Conservation (phyloP, 2,888 invertebrate genomes). For the Tenthredo notha region DNA sequence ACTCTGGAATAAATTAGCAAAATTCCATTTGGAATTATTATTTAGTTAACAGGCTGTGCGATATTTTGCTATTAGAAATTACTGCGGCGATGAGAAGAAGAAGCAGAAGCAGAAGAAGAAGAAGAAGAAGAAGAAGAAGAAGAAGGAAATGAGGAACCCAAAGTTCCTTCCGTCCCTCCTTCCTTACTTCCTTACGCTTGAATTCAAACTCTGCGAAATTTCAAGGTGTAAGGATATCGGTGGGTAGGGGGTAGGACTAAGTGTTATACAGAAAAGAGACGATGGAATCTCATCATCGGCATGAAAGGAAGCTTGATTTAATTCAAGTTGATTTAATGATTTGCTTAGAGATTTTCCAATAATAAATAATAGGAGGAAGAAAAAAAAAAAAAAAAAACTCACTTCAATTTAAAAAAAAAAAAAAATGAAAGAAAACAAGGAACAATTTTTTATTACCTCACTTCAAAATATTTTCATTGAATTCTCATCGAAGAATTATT, state of each 20-base stretch:
- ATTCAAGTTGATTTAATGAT: background rate
- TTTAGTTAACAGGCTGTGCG: background rate
- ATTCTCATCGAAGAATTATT: background rate
- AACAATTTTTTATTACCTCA: background rate
- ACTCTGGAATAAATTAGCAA: background rate
- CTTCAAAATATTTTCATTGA: background rate
- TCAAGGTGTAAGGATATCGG: background rate
- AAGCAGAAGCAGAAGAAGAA: background rate
- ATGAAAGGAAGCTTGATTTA: background rate
- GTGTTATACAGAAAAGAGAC: background rate
- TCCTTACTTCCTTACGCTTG: background rate
- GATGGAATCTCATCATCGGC: background rate
- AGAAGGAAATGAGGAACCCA: background rate
- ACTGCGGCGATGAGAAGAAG: background rate
- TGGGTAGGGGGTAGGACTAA: background rate
- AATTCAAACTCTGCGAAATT: background rate
- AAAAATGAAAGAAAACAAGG: too few species aligned
- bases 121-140: background rate
- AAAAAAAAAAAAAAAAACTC: background rate
- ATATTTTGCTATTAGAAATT: background rate
- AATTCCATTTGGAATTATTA: conserved; percentile 12
- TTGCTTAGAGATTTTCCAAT: background rate
- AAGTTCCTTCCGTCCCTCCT: background rate
- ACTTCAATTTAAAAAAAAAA: background rate
- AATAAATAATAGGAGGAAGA: too few species aligned